Evolutionary conservation across 2,797 vertebrate genomes (phyloP).

Genomic region (Catamblyrhynchus diadema): DNA sequence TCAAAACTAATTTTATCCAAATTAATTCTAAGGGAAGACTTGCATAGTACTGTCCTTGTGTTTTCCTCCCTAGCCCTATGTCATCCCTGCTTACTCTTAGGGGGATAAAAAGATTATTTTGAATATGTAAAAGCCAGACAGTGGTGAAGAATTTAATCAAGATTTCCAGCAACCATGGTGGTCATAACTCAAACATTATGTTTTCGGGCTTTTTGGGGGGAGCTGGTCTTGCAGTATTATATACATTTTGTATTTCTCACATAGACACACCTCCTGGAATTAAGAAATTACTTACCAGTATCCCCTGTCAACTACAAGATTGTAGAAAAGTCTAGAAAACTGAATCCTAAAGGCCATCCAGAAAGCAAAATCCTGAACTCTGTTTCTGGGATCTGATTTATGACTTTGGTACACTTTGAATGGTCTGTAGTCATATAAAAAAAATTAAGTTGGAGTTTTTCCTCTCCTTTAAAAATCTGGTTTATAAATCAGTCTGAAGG

Average conservation of each 20-base stretch:
- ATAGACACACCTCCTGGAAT: background rate
- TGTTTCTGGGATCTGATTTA: background rate
- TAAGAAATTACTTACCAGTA: background rate
- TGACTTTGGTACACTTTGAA: background rate
- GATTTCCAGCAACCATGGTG: background rate
- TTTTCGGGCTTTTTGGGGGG: accelerated
- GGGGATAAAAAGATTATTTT: background rate
- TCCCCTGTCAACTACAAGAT: background rate
- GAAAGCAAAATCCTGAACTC: background rate
- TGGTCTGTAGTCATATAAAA: background rate
- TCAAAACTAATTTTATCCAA: background rate
- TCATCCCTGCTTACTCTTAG: background rate
- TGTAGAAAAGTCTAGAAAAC: background rate
- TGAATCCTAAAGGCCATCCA: background rate
- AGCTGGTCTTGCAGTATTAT: background rate
- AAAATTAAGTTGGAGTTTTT: background rate
- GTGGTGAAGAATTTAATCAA: background rate
- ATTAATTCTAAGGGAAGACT: background rate
- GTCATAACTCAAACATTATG: background rate
- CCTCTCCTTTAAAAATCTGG: background rate
- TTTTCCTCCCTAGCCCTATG: background rate
- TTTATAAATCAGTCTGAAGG: background rate
- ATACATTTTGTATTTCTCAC: background rate
- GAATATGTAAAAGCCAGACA: background rate
- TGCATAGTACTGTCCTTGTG: background rate